Percentiles rank a stretch among this genome's conserved stretches.
phyloP scores from a whole-genome alignment of 1,140 invertebrate genomes.

The Bombus ignitus region DNA sequence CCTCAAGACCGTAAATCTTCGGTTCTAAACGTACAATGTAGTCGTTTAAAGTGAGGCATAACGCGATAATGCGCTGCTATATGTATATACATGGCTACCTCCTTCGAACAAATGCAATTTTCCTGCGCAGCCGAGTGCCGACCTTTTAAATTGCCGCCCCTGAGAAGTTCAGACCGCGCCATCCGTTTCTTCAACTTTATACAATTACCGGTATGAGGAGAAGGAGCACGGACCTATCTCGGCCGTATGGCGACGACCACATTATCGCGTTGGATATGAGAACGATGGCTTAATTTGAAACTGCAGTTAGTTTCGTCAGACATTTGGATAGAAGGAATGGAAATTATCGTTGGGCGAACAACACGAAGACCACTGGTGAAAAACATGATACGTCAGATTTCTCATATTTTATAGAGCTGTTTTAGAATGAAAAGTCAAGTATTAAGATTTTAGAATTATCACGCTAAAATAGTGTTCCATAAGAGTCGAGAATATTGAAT shows the following conservation, averaged over 20 bases:
- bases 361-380: too few relatives aligned
- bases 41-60: constrained; percentile 62
- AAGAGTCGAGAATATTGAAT: too few relatives aligned
- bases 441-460: too few relatives aligned
- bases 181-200: constrained; percentile 59
- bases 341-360: too few relatives aligned
- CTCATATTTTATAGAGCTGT: too few relatives aligned
- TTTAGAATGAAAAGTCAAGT: too few relatives aligned
- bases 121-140: constrained; percentile 35
- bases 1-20: constrained; percentile 48
- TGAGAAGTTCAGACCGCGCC: constrained; percentile 49
- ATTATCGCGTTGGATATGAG: too few relatives aligned
- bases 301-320: background rate
- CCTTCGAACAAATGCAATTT: constrained; percentile 61
- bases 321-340: background rate
- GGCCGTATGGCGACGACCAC: background rate
- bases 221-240: background rate
- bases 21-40: constrained; percentile 56
- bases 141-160: constrained; percentile 42
- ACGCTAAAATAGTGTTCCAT: too few relatives aligned
- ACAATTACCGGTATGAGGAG: constrained; percentile 35
- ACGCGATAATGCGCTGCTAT: constrained; percentile 54
- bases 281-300: background rate
- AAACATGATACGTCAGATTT: too few relatives aligned
- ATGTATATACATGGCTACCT: constrained; percentile 23